A percentile compares a stretch with the other conserved stretches of the same genome.
Evolutionary conservation across 2,888 invertebrate genomes (phyloP).

Genomic region (Eudemis profundana): DNA sequence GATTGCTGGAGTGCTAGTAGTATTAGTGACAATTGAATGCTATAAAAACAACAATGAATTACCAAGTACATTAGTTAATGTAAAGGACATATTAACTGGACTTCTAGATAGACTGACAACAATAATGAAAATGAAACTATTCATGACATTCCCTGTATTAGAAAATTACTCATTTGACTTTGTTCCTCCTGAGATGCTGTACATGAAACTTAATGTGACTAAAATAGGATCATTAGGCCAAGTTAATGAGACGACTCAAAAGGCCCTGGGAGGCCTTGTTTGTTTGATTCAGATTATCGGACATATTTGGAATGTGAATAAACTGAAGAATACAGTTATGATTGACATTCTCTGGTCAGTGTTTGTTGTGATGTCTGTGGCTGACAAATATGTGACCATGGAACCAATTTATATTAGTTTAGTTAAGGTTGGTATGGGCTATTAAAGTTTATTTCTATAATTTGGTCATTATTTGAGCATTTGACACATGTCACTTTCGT

Average conservation of each 20-base stretch:
- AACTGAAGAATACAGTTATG: conserved; percentile 66
- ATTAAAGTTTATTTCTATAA: background rate
- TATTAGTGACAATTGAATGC: conserved; percentile 69
- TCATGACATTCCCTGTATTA: conserved; percentile 75
- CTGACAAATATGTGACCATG: conserved; percentile 57
- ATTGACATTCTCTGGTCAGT: conserved; percentile 75
- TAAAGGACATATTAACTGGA: conserved; percentile 64
- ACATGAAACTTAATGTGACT: conserved; percentile 61
- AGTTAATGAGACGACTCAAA: conserved; percentile 66
- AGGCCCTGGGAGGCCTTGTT: conserved; percentile 69
- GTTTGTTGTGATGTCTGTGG: conserved; percentile 67
- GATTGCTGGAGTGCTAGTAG: conserved; percentile 65
- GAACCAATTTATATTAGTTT: conserved; percentile 64
- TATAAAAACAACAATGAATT: conserved; percentile 68
- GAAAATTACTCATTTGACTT: conserved; percentile 66
- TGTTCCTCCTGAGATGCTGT: conserved; percentile 50
- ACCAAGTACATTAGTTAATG: conserved; percentile 67
- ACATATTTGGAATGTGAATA: conserved; percentile 72
- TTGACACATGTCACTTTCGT: too few relatives aligned
- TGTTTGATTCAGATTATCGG: conserved; percentile 75
- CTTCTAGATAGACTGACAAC: conserved; percentile 70
- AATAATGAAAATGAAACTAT: conserved; percentile 74
- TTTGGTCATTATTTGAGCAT: too few relatives aligned
- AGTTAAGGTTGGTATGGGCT: conserved; percentile 67
- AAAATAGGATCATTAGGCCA: conserved; percentile 56